Evolutionary conservation across 2,797 vertebrate species (phyloP), one percentile per base, ranked within the genome.

Genomic region (Scolopax rusticola): DNA sequence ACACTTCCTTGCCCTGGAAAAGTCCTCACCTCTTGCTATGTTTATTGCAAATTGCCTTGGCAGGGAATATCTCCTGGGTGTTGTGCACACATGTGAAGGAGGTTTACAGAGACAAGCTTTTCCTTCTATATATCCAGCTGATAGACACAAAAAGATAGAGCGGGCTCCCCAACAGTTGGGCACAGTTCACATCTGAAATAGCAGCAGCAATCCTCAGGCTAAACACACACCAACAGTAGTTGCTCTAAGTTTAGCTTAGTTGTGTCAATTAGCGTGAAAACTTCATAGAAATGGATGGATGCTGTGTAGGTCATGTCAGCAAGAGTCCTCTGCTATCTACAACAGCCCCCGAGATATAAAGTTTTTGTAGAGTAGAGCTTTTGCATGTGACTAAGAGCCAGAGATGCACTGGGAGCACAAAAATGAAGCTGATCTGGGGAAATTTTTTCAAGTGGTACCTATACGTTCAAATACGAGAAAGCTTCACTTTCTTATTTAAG

Each of bases 41-140:
- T 54, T 28, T 57, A 30, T 48, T 50, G 32, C 12, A 59, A 47
- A 59, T 63, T 25, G 47, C 47, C 40, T 67, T 20, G 53, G 36
- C 36, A 77, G 53, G 30, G 36, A 75, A 2, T 15, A 51, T 38
- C 36, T 76, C 78, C 53, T 0, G 0, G 25, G 59, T 36, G 8
- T 11, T 33, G 30, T 73, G 24, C 5, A 2, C 0, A 1, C 6
- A 5, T 38, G 15, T 41, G 30, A 65, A 10, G 23, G 53, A 53
- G 17, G 11, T 68, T 90, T 43, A 59, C 4, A 2, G 64, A 15
- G 27, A 43, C 28, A 48, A 16, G 43, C 6, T 71, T 12, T 13
- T 38, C 51, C 47, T 79, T 50, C 51, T 54, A 0, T 23, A 27
- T 1, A 3, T 38, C 27, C 74, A 75, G 27, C 25, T 36, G 24